Percentiles rank a stretch among this genome's conserved stretches.
phyloP scores from a whole-genome alignment of 2,888 invertebrate genomes.

The Limnephilus lunatus region DNA sequence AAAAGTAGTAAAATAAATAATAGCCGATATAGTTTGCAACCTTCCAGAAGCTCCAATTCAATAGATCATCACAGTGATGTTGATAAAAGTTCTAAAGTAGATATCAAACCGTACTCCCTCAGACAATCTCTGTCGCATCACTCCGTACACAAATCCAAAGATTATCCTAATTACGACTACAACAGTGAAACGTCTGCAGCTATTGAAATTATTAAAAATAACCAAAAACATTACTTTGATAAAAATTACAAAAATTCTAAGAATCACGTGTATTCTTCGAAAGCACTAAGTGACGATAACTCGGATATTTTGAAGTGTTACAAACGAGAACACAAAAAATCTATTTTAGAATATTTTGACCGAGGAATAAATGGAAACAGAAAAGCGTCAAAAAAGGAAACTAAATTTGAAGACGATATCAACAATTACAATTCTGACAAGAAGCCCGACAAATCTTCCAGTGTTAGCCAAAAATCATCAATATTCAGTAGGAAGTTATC shows the following conservation, averaged over 20 bases:
- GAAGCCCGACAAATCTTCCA: constrained; percentile 10
- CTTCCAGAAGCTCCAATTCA: constrained; percentile 75
- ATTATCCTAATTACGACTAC: constrained; percentile 75
- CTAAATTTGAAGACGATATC: constrained; percentile 42
- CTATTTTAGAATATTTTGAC: constrained; percentile 60
- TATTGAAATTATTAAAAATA: constrained; percentile 78
- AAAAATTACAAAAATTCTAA: constrained; percentile 72
- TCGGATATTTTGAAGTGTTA: constrained; percentile 61
- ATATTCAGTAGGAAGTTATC: constrained; percentile 51
- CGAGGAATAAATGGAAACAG: constrained; percentile 56
- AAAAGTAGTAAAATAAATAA: constrained; percentile 68
- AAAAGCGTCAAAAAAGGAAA: constrained; percentile 38
- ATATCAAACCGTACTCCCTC: constrained; percentile 70
- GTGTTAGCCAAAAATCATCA: constrained; percentile 52
- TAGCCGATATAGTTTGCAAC: constrained; percentile 69
- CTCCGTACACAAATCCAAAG: constrained; percentile 69
- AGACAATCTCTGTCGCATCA: constrained; percentile 75
- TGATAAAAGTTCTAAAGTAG: constrained; percentile 68
- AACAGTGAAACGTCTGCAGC: constrained; percentile 79
- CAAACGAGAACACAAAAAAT: constrained; percentile 62
- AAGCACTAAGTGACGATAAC: constrained; percentile 67
- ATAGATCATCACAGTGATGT: constrained; percentile 73
- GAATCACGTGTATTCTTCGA: constrained; percentile 71
- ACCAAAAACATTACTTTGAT: constrained; percentile 78
- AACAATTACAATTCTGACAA: constrained; percentile 50